Percentiles rank a stretch among this genome's conserved stretches.
Evolutionary conservation across 2,888 invertebrate species (phyloP).

Genomic region (Drosophila basisetae): DNA sequence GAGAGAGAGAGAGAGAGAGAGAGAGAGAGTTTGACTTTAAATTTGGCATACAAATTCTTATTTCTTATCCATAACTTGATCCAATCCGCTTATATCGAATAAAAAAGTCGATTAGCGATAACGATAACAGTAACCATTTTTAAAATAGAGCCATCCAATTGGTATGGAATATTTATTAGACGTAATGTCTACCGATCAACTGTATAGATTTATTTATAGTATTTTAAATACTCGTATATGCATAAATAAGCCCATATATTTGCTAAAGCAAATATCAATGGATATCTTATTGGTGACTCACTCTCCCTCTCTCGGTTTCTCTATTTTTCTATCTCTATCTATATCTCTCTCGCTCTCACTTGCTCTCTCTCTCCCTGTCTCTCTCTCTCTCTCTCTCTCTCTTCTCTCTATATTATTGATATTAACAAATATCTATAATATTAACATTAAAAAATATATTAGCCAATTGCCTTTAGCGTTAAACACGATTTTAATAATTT

Average conservation of each 20-base stretch:
- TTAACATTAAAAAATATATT: too few relatives aligned
- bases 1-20: neutral
- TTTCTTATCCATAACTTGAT: neutral
- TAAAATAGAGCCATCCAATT: neutral
- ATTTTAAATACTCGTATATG: too few relatives aligned
- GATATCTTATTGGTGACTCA: too few relatives aligned
- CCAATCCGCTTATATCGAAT: neutral
- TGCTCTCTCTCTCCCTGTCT: neutral
- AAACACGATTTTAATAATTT: too few relatives aligned
- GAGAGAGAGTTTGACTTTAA: neutral
- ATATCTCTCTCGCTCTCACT: too few relatives aligned
- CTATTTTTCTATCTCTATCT: too few relatives aligned
- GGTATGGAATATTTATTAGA: neutral
- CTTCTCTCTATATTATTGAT: too few relatives aligned
- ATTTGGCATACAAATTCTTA: neutral
- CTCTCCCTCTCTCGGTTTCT: too few relatives aligned
- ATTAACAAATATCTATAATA: too few relatives aligned
- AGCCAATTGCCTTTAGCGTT: too few relatives aligned
- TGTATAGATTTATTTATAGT: too few relatives aligned
- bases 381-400: too few relatives aligned
- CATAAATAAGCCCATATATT: neutral
- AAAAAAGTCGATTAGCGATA: neutral
- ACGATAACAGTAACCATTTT: neutral
- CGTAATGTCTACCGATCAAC: neutral
- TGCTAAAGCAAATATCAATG: neutral